Conservation (phyloP, 1,140 invertebrate species). For the Artemia franciscana region DNA sequence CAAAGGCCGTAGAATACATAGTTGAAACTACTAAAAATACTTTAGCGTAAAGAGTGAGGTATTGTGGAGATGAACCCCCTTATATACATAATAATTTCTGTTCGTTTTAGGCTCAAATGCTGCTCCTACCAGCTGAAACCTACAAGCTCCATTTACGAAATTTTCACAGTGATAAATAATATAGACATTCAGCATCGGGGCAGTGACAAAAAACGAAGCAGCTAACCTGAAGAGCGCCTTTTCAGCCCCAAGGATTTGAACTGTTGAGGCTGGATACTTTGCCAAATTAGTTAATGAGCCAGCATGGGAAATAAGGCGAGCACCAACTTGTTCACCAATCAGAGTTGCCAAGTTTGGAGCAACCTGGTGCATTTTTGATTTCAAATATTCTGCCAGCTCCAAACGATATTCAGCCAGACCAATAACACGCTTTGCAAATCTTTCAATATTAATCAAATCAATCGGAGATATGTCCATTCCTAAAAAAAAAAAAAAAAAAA, state of each 20-base stretch:
- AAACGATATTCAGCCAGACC: constrained; percentile 72
- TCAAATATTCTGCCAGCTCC: constrained; percentile 63
- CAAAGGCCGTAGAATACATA: too few relatives aligned
- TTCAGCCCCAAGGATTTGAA: constrained; percentile 95
- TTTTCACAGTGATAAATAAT: too few relatives aligned
- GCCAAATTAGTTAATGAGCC: constrained; percentile 90
- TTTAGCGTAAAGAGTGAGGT: too few relatives aligned
- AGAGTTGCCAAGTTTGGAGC: constrained; percentile 84
- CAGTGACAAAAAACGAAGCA: too few relatives aligned
- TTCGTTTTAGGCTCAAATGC: too few relatives aligned
- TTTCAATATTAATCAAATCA: constrained; percentile 86
- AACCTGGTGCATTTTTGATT: constrained; percentile 73
- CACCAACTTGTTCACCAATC: constrained; percentile 94
- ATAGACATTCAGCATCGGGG: too few relatives aligned
- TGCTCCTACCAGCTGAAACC: too few relatives aligned
- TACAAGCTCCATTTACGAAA: too few relatives aligned
- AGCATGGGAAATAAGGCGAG: constrained; percentile 86
- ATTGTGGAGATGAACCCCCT: too few relatives aligned
- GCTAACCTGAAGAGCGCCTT: constrained; percentile 68
- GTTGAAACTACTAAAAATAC: too few relatives aligned
- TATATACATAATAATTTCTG: too few relatives aligned
- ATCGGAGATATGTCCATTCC: constrained; percentile 88
- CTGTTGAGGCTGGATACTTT: constrained; percentile 93
- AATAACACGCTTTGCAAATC: constrained; percentile 69
- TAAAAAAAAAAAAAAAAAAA: constrained; percentile 15